A percentile compares a stretch with the other conserved stretches of the same genome.
These are phyloP conservation scores for Peromyscus aztecus DNA, from an alignment of 2,797 vertebrate species.

Conservation along the genomic window DNA sequence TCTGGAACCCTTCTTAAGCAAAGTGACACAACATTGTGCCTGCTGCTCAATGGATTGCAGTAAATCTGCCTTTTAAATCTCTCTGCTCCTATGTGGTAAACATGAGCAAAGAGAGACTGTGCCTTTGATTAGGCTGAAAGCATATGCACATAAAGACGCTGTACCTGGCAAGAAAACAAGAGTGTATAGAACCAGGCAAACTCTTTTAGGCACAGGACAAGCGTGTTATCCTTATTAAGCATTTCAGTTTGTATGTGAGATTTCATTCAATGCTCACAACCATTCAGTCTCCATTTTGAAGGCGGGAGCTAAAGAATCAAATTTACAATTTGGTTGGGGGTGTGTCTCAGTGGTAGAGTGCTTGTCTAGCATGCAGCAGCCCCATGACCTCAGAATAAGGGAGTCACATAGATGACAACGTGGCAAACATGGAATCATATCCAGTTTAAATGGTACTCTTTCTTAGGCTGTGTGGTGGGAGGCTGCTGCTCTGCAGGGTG, in stretches of 20 bases:
- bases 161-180: not conserved
- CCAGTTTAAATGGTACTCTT: not conserved
- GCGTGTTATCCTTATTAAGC: not conserved
- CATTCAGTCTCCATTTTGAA: conserved; percentile 26
- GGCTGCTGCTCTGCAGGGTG: not conserved
- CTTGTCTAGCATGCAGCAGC: not conserved
- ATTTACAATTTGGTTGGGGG: not conserved
- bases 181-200: not conserved
- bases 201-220: not conserved
- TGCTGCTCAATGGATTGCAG: not conserved
- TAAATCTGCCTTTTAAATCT: not conserved
- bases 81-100: not conserved
- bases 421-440: not conserved
- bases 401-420: not conserved
- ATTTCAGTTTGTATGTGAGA: not conserved
- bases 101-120: not conserved
- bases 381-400: not conserved
- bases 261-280: conserved; percentile 41
- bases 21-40: not conserved
- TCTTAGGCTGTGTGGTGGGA: not conserved
- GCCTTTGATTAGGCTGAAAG: not conserved
- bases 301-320: not conserved
- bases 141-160: not conserved
- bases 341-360: not conserved
- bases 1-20: not conserved